phyloP scores from a whole-genome alignment of 2,113 vertebrate genomes.

The Mastomys coucha region DNA sequence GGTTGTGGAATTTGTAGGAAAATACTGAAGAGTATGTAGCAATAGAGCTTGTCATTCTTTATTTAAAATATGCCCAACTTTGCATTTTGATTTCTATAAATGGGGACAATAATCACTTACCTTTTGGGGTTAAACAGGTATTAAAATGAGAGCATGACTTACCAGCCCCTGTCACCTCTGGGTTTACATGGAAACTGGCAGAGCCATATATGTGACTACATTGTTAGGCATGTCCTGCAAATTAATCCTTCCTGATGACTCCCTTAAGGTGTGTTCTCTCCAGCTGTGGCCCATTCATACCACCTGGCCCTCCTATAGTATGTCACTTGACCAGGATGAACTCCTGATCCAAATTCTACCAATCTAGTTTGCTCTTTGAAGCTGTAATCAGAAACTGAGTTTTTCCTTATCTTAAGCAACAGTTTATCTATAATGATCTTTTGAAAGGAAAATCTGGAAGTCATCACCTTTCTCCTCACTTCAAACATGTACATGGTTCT shows the following conservation, averaged over 20 bases:
- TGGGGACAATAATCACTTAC: not conserved
- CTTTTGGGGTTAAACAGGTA: not conserved
- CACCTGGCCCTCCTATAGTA: not conserved
- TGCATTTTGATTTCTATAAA: constrained; percentile 56
- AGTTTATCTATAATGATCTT: not conserved
- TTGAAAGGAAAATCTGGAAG: not conserved
- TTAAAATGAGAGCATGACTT: not conserved
- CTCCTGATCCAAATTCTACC: not conserved
- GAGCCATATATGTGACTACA: not conserved
- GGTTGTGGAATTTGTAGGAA: not conserved
- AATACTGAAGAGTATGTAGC: not conserved
- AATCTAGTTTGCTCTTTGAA: not conserved
- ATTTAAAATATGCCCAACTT: not conserved
- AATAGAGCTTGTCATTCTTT: not conserved
- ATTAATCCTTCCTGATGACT: not conserved
- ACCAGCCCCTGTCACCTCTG: not conserved
- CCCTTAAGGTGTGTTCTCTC: not conserved
- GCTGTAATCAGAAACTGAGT: not conserved
- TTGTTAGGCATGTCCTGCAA: not conserved
- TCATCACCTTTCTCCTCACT: not conserved
- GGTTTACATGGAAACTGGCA: not conserved
- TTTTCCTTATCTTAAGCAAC: not conserved
- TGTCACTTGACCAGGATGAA: not conserved
- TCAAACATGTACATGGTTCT: not conserved
- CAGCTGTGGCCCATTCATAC: too few species aligned